Conservation (phyloP, 2,888 invertebrate species). For the Chelonus formosanus region DNA sequence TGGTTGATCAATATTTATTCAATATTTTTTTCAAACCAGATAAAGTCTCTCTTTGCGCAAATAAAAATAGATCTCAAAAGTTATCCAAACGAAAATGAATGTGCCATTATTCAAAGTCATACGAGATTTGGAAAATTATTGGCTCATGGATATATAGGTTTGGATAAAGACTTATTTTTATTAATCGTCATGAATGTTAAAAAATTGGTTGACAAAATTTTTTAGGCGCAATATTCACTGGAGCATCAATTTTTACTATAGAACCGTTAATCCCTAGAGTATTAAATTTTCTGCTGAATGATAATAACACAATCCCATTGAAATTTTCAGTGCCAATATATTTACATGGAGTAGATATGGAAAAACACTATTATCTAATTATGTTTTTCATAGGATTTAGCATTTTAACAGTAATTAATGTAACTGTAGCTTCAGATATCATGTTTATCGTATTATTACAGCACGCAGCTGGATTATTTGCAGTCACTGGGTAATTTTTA, state of each 20-base stretch:
- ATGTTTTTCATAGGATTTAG: neutral
- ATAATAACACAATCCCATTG: constrained; percentile 4
- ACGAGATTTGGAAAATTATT: neutral
- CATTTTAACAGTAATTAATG: constrained; percentile 5
- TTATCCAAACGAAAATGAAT: neutral
- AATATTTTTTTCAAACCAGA: neutral
- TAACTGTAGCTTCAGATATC: constrained; percentile 9
- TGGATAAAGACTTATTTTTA: no score
- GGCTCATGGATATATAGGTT: constrained; percentile 3
- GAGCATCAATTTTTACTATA: constrained; percentile 3
- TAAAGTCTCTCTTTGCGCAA: neutral
- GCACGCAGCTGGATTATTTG: constrained; percentile 24
- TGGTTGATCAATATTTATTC: no score
- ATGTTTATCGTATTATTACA: constrained; percentile 21
- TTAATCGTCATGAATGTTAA: no score
- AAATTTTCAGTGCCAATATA: constrained; percentile 18
- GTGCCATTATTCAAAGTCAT: neutral
- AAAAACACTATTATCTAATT: neutral
- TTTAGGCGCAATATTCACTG: no score
- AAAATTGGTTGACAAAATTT: no score
- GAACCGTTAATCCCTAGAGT: constrained; percentile 15
- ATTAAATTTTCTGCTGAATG: neutral
- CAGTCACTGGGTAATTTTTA: neutral
- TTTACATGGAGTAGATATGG: constrained; percentile 1
- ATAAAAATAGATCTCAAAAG: neutral